A percentile compares a stretch with the other conserved stretches of the same genome.
Evolutionary conservation across 2,113 vertebrate species (phyloP).

Genomic region (Vanacampus margaritifer): DNA sequence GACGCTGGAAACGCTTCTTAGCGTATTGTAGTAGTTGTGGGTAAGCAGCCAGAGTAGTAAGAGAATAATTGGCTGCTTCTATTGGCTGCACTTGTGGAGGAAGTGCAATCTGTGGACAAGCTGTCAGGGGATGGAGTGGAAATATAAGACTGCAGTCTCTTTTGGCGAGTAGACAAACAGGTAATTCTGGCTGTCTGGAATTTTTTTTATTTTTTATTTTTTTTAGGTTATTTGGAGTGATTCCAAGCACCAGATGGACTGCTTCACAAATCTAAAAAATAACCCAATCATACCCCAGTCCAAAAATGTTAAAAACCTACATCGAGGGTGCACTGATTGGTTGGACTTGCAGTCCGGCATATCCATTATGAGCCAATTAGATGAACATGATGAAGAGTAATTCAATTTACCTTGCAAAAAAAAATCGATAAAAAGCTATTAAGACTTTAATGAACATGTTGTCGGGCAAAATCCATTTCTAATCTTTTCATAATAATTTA

Average conservation of each 20-base stretch:
- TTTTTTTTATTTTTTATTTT: slow-evolving; percentile 4
- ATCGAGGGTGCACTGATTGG: not conserved
- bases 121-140: slow-evolving; percentile 33
- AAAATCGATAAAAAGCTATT: not conserved
- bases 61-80: slow-evolving; percentile 26
- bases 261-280: not conserved
- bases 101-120: slow-evolving; percentile 45
- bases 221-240: slow-evolving; percentile 8
- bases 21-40: slow-evolving; percentile 28
- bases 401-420: not conserved
- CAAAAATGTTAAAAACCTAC: not conserved
- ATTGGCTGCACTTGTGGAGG: slow-evolving; percentile 38
- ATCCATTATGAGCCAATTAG: not conserved
- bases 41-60: slow-evolving; percentile 23
- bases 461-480: too few species aligned
- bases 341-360: not conserved
- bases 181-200: slow-evolving; percentile 1
- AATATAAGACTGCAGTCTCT: slow-evolving; percentile 8
- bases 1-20: slow-evolving; percentile 27
- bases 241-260: slow-evolving; percentile 9
- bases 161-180: slow-evolving; percentile 19
- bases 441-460: not conserved
- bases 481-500: too few species aligned
- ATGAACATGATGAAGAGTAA: not conserved
- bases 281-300: not conserved